phyloP scores from a whole-genome alignment of 1,140 invertebrate genomes.

The Drosophila pachea region DNA sequence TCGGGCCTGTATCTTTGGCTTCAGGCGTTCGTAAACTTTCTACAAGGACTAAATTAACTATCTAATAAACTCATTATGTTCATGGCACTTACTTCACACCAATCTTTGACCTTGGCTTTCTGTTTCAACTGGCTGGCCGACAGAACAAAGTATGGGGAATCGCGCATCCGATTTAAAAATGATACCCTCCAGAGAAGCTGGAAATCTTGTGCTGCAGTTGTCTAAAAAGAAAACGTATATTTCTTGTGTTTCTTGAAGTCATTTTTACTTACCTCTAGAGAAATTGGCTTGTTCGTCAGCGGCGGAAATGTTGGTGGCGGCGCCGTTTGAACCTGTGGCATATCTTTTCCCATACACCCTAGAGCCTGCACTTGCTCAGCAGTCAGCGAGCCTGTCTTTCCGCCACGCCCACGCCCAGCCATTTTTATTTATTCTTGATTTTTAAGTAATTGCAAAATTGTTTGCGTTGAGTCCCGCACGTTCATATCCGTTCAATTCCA shows the following conservation, averaged over 20 bases:
- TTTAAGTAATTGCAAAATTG: neutral
- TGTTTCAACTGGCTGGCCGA: conserved; percentile 82
- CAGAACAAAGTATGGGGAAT: conserved; percentile 82
- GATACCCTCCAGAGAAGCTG: conserved; percentile 75
- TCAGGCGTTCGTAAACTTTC: conserved; percentile 83
- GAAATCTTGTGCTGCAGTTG: conserved; percentile 65
- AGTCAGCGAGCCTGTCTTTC: conserved; percentile 82
- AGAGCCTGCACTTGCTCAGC: conserved; percentile 81
- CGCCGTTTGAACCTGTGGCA: conserved; percentile 81
- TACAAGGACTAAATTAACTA: conserved; percentile 65
- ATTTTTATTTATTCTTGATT: conserved; percentile 33
- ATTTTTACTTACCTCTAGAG: conserved; percentile 73
- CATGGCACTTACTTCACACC: conserved; percentile 45
- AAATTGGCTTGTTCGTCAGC: conserved; percentile 82
- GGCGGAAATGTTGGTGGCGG: conserved; percentile 85
- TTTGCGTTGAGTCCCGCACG: conserved; percentile 41
- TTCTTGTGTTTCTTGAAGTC: neutral
- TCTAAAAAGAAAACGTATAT: conserved; percentile 34
- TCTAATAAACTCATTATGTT: neutral
- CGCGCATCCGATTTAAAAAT: conserved; percentile 78
- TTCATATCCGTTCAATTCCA: conserved; percentile 27
- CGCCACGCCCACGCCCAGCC: conserved; percentile 79
- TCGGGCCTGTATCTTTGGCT: conserved; percentile 76
- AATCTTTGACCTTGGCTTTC: conserved; percentile 59
- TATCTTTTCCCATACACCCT: conserved; percentile 83